Evolutionary conservation across 1,140 invertebrate genomes (phyloP).

Genomic region (Drosophila tsacasi): DNA sequence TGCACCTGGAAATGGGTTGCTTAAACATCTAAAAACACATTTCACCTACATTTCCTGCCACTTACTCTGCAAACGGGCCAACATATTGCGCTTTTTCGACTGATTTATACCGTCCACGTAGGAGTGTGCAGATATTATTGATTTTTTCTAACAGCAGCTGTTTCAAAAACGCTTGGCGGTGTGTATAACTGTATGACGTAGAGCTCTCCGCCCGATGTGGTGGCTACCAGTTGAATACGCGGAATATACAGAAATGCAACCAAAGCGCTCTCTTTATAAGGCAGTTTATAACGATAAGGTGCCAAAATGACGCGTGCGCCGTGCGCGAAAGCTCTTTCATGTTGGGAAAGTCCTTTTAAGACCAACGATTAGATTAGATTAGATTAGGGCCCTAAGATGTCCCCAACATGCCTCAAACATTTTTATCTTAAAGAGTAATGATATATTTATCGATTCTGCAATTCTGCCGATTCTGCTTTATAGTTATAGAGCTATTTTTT

Average conservation of each 20-base stretch:
- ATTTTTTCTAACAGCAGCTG: slow-evolving; percentile 64
- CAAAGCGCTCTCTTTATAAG: slow-evolving; percentile 32
- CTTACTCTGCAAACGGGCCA: slow-evolving; percentile 47
- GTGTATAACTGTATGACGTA: slow-evolving; percentile 50
- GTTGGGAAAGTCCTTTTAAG: slow-evolving; percentile 9
- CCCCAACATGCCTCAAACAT: neutral
- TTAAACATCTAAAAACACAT: neutral
- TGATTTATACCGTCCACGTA: slow-evolving; percentile 46
- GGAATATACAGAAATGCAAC: slow-evolving; percentile 41
- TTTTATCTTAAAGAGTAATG: neutral
- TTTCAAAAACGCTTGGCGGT: slow-evolving; percentile 23
- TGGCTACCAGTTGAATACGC: slow-evolving; percentile 74
- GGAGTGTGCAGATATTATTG: slow-evolving; percentile 50
- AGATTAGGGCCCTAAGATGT: neutral
- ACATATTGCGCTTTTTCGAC: slow-evolving; percentile 67
- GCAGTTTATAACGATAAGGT: slow-evolving; percentile 22
- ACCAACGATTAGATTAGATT: slow-evolving; percentile 16
- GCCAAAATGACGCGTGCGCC: slow-evolving; percentile 35
- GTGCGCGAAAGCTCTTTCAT: slow-evolving; percentile 20
- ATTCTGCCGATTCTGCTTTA: neutral
- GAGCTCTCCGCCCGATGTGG: slow-evolving; percentile 29
- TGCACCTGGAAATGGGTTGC: slow-evolving; percentile 24
- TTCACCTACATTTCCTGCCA: neutral
- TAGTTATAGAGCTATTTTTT: no score
- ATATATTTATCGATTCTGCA: neutral